Evolutionary conservation across 2,888 invertebrate species (phyloP).

Genomic region (Drosophila fulvimacula): DNA sequence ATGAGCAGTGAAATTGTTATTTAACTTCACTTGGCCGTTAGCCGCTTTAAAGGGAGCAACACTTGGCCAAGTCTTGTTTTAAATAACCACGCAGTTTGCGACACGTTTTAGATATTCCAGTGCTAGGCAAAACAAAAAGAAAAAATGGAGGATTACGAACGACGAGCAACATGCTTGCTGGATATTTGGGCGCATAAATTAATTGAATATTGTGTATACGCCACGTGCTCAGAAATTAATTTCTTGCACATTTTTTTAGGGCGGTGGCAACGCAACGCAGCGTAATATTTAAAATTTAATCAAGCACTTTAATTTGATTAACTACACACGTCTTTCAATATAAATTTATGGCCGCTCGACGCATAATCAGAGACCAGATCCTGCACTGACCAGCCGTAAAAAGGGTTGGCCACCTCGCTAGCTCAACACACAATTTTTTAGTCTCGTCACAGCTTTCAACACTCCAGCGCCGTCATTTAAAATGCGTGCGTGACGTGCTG

Average conservation of each 20-base stretch:
- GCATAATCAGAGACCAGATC: conserved; percentile 73
- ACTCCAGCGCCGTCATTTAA: conserved; percentile 78
- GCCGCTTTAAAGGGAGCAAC: conserved; percentile 70
- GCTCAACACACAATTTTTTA: conserved; percentile 7
- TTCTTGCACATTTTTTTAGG: conserved; percentile 34
- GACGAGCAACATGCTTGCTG: neutral
- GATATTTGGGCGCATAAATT: conserved; percentile 48
- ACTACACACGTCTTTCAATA: conserved; percentile 79
- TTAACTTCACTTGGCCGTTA: conserved; percentile 77
- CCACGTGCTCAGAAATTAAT: conserved; percentile 68
- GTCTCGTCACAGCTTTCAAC: conserved; percentile 74
- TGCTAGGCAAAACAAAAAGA: conserved; percentile 9
- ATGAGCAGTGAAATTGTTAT: conserved; percentile 83
- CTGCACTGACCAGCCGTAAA: conserved; percentile 71
- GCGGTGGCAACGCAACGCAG: conserved; percentile 2
- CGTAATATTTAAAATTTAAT: conserved; percentile 74
- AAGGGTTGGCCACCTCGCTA: conserved; percentile 63
- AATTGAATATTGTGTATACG: conserved; percentile 67
- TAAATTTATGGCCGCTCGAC: conserved; percentile 76
- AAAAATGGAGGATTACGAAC: conserved; percentile 11
- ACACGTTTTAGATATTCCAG: conserved; percentile 70
- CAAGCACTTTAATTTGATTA: conserved; percentile 81
- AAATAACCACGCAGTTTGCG: conserved; percentile 63
- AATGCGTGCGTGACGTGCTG: conserved; percentile 70
- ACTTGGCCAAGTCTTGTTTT: conserved; percentile 46